These are phyloP conservation scores for Cavia aperea DNA, from an alignment of 2,113 vertebrate species.

Conservation along the genomic window DNA sequence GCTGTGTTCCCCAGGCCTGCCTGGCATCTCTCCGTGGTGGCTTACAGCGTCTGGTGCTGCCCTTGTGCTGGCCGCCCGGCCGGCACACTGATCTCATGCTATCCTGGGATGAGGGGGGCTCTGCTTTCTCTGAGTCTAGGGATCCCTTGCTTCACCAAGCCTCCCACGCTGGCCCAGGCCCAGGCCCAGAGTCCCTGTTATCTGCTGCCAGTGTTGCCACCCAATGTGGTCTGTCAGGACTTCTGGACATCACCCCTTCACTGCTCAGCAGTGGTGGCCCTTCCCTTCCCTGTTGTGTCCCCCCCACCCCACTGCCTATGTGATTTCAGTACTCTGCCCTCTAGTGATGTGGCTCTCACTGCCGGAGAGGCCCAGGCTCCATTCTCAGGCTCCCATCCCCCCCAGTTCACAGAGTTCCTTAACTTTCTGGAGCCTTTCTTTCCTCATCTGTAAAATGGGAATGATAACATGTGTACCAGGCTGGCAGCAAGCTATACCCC, in stretches of 20 bases:
- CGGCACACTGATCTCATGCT: neutral
- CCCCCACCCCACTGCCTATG: neutral
- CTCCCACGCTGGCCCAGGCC: neutral
- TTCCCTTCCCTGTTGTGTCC: neutral
- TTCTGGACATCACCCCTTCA: neutral
- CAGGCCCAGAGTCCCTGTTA: neutral
- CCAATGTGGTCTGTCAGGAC: neutral
- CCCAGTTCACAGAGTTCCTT: neutral
- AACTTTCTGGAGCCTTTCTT: neutral
- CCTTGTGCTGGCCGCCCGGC: neutral
- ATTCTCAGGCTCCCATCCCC: neutral
- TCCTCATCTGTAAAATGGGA: slow-evolving; percentile 29
- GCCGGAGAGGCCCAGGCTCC: neutral
- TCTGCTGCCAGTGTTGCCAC: neutral
- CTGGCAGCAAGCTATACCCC: neutral
- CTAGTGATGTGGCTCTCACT: neutral
- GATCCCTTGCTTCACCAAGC: neutral
- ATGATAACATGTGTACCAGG: too few species aligned
- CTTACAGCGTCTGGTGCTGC: neutral
- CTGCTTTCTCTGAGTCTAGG: neutral
- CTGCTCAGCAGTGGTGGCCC: neutral
- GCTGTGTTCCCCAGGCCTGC: neutral
- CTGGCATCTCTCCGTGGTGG: neutral
- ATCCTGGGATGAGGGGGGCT: neutral
- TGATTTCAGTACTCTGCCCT: neutral